Conservation (phyloP, 2,113 vertebrate species). For the Urocitellus parryii region DNA sequence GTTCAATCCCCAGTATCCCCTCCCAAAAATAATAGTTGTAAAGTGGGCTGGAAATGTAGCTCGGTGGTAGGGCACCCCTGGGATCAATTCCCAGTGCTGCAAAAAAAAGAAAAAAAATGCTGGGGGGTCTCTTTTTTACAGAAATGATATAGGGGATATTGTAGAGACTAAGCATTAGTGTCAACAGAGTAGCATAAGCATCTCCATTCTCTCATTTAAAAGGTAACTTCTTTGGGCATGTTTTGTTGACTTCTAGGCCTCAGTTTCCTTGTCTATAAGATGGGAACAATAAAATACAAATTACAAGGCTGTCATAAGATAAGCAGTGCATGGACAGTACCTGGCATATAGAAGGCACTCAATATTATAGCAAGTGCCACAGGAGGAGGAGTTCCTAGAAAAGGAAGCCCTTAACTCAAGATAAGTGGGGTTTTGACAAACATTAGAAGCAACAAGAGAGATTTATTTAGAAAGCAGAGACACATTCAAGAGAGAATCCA, state of each 20-base stretch:
- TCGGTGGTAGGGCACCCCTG: not conserved
- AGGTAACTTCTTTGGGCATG: not conserved
- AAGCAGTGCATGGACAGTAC: not conserved
- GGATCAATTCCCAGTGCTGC: not conserved
- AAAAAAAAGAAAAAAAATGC: not conserved
- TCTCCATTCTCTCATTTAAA: conserved; percentile 51
- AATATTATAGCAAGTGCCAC: not conserved
- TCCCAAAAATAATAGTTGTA: too few species aligned
- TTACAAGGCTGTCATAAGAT: not conserved
- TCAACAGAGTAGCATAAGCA: not conserved
- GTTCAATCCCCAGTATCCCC: not conserved
- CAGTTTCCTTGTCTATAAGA: conserved; percentile 38
- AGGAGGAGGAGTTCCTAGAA: not conserved
- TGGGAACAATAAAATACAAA: not conserved
- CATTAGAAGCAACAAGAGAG: not conserved
- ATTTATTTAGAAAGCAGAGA: not conserved
- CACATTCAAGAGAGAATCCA: not conserved
- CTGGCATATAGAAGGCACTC: not conserved
- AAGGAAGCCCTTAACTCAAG: not conserved
- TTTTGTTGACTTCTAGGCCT: not conserved
- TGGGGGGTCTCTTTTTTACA: conserved; percentile 11
- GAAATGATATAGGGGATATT: not conserved
- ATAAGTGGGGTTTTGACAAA: not conserved
- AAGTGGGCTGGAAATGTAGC: not conserved
- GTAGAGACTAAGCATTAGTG: not conserved